A percentile compares a stretch with the other conserved stretches of the same genome.
These are phyloP conservation scores for Drosophila koepferae DNA, from an alignment of 2,888 invertebrate genomes.

Conservation along the genomic window DNA sequence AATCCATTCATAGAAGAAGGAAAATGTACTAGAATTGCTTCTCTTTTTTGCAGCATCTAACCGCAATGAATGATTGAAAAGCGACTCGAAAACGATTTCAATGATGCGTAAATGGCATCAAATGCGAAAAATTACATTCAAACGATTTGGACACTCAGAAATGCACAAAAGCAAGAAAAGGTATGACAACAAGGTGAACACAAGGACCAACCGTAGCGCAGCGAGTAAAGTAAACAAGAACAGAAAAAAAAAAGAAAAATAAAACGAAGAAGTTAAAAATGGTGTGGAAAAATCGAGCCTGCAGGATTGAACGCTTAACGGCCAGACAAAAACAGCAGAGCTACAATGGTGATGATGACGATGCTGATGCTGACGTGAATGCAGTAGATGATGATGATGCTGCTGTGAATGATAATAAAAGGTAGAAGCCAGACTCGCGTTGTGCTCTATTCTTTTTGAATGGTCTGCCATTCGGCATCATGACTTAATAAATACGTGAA, in stretches of 20 bases:
- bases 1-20: not conserved
- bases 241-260: constrained; percentile 10
- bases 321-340: constrained; percentile 11
- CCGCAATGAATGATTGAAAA: constrained; percentile 34
- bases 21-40: constrained; percentile 3
- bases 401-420: constrained; percentile 30
- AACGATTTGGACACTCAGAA: constrained; percentile 52
- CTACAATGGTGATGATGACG: not conserved
- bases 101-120: constrained; percentile 58
- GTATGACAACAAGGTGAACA: constrained; percentile 9
- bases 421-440: not conserved
- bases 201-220: constrained; percentile 12
- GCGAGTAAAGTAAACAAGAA: constrained; percentile 36
- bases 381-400: constrained; percentile 6
- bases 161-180: constrained; percentile 58
- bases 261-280: not conserved
- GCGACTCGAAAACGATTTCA: constrained; percentile 27
- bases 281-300: constrained; percentile 12
- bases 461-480: constrained; percentile 55
- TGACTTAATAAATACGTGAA: constrained; percentile 75
- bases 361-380: not conserved
- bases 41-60: constrained; percentile 4
- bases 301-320: constrained; percentile 6
- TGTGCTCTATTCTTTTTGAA: constrained; percentile 31
- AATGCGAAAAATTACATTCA: constrained; percentile 61